These are phyloP conservation scores for Glaucidium brasilianum DNA, from an alignment of 2,113 vertebrate genomes.

Conservation along the genomic window DNA sequence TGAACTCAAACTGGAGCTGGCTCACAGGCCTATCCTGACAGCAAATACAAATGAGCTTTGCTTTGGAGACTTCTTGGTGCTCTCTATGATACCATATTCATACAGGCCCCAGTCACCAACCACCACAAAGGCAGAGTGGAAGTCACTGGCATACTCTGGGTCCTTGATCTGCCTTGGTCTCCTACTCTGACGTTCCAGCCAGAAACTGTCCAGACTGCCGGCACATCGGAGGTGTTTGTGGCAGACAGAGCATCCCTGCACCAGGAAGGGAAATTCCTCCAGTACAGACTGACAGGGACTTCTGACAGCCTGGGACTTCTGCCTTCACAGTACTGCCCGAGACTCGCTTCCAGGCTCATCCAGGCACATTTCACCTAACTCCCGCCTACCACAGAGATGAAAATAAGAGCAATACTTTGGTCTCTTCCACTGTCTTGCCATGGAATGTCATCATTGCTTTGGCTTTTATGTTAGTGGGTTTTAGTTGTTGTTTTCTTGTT, in stretches of 20 bases:
- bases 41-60: neutral
- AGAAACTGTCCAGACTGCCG: neutral
- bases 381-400: neutral
- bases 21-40: neutral
- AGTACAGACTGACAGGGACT: neutral
- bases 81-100: neutral
- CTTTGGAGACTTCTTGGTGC: neutral
- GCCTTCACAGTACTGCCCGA: neutral
- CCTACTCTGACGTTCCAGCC: neutral
- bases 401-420: neutral
- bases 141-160: neutral
- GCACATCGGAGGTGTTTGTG: neutral
- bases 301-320: neutral
- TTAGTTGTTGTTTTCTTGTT: neutral
- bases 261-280: neutral
- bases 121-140: neutral
- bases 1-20: neutral
- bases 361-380: neutral
- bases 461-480: neutral
- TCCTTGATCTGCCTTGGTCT: neutral
- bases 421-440: neutral
- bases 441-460: neutral
- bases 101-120: neutral
- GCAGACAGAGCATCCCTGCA: neutral
- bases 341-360: neutral